Base-by-base conservation (phyloP, 2,113 vertebrate genomes). In the Carassius carassius region DNA sequence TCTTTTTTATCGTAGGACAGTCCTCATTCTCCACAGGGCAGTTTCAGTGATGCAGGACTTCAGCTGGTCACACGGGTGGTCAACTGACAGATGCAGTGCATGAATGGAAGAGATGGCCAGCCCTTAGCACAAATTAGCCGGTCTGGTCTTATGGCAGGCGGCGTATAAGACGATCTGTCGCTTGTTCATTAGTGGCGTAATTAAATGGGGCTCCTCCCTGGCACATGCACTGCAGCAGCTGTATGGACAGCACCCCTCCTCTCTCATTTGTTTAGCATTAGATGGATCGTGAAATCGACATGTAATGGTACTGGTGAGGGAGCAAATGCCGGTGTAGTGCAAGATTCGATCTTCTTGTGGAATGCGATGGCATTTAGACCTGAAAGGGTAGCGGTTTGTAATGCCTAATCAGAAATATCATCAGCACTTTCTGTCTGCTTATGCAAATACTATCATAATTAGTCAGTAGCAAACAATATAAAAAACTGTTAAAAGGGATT, bases 181-280 rank as follows among this genome's bases (percentile, higher is more conserved):
- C 37, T 19, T 82, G 85, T 81, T 88, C 78, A 88, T 89, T 87
- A 90, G 84, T 75, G n/a, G 82, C 65, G 86, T 89, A 89, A 90
- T 89, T 87, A 88, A 85, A 62, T 67, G 54, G 54, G 63, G 60
- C 70, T 81, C 67, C 83, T 80, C 77, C 86, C 86, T 81, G 69
- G 73, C 86, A 84, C 86, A 82, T 79, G 51, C 74, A 84, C 25
- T 49, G 56, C 78, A 74, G 44, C 87, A 89, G 88, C 86, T 89
- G 82, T 69, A 84, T 85, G 54, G 51, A 73, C 32, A 60, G 11
- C 56, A 41, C 69, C 81, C 12, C 74, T 35, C 29, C 69, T 11
- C 82, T 78, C 86, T 75, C 77, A 41, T 82, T 86, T 82, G 86
- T 84, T 73, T 81, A 81, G 81, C 78, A 54, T 82, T 84, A 81